A percentile compares a stretch with the other conserved stretches of the same genome.
Conservation (phyloP, 2,888 invertebrate species). For the Fabriciana adippe region DNA sequence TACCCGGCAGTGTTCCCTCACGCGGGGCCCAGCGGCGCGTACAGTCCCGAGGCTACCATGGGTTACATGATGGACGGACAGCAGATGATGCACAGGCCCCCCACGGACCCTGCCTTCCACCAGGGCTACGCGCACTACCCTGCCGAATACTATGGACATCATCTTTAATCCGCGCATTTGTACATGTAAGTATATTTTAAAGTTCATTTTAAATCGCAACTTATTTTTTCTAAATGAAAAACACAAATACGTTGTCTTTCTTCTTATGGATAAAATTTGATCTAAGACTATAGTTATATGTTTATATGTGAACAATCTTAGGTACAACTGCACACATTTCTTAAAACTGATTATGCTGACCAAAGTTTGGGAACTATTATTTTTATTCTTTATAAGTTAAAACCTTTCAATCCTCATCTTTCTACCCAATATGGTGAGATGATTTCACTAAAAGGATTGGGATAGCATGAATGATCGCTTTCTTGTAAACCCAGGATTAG, state of each 20-base stretch:
- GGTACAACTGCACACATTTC: no score
- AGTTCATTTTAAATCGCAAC: background rate
- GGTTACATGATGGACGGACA: constrained; percentile 99
- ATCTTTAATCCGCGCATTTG: constrained; percentile 87
- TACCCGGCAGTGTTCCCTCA: constrained; percentile 92
- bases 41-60: constrained; percentile 97
- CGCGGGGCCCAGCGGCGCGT: constrained; percentile 96
- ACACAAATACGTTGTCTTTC: background rate
- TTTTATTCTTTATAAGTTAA: no score
- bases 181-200: constrained; percentile 68
- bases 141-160: constrained; percentile 96
- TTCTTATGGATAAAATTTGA: no score
- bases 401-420: no score
- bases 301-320: no score
- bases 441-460: background rate
- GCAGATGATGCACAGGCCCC: constrained; percentile 98
- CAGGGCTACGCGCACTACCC: constrained; percentile 95
- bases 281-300: no score
- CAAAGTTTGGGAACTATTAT: no score
- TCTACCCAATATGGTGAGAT: no score
- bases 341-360: no score
- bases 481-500: no score
- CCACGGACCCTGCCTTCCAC: constrained; percentile 95
- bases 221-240: background rate
- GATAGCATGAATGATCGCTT: no score